Evolutionary conservation across 2,797 vertebrate species (phyloP), one percentile per base, ranked within the genome.

Genomic region (Enteromius thamalakanensis): DNA sequence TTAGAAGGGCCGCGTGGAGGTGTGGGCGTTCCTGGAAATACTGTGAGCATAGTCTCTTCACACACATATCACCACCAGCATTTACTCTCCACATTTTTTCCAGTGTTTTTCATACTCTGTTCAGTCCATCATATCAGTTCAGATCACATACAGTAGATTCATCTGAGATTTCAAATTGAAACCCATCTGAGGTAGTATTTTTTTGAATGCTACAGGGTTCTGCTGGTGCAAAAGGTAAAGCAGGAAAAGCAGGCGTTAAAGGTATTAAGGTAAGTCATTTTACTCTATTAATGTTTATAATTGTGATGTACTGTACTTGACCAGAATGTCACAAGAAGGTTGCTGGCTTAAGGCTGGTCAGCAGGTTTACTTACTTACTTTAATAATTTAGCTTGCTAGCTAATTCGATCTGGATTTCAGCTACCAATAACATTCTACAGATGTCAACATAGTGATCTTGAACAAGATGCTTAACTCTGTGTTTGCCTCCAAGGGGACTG

Each of bases 1-100:
- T 90, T 95, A 85, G 89, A 91, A 14, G 95, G 95, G 32, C 92
- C 95, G 0, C 90, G 79, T 1, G 95, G 95, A 79, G 93, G 91
- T 88, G 93, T 92, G 6, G 95, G 94, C 8, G 67, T 53, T 55
- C n/a, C 74, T 32, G 95, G 94, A 85, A 89, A 92, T 70, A 89
- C 83, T 76, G 95, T 95, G 89, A 92, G 93, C 87, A 55, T 12
- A 53, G 3, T 8, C 12, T 47, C 17, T 62, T 62, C 21, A 49
- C 34, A 81, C 14, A 19, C 45, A 19, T 21, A 51, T 68, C 32
- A 40, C 9, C n/a, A 26, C 6, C 40, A 72, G 40, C 26, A 21
- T 74, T 47, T 62, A 6, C 58, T 29, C 45, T 42, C 42, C 29
- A 47, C 11, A 26, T 74, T 62, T 49, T 26, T 47, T 42, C 34